phyloP scores from a whole-genome alignment of 2,113 vertebrate genomes.

The Lepidothrix coronata region DNA sequence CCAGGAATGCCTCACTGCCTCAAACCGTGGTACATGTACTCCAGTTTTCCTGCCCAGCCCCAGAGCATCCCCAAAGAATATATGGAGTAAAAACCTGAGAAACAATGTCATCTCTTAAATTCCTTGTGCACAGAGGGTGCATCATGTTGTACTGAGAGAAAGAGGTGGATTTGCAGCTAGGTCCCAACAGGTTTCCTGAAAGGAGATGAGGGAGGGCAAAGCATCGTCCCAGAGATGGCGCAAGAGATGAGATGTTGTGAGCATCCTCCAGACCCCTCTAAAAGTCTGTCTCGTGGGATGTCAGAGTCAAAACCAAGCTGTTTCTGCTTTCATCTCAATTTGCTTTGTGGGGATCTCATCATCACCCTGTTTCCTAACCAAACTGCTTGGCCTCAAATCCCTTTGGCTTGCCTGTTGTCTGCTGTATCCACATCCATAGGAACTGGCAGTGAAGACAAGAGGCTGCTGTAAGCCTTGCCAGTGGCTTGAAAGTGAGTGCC shows the following conservation, averaged over 20 bases:
- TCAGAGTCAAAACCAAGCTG: background rate
- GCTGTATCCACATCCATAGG: fast-evolving
- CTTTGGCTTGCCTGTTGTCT: background rate
- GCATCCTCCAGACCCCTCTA: background rate
- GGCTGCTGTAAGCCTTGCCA: background rate
- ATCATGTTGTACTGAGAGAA: background rate
- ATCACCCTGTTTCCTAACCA: background rate
- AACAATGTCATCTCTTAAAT: background rate
- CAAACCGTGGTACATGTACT: background rate
- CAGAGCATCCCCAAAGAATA: background rate
- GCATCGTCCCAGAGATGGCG: background rate
- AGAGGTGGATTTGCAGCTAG: background rate
- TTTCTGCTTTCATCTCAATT: background rate
- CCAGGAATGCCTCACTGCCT: background rate
- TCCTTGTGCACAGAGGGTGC: background rate
- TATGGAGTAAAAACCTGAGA: background rate
- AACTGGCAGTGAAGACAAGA: background rate
- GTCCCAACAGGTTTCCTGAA: background rate
- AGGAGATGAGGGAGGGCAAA: background rate
- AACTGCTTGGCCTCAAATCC: background rate
- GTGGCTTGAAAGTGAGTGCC: background rate
- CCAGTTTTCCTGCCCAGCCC: background rate
- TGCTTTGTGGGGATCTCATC: background rate
- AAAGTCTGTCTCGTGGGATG: background rate
- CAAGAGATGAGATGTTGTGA: background rate